Conservation (phyloP, 1,140 invertebrate species). For the Pogonomyrmex californicus region DNA sequence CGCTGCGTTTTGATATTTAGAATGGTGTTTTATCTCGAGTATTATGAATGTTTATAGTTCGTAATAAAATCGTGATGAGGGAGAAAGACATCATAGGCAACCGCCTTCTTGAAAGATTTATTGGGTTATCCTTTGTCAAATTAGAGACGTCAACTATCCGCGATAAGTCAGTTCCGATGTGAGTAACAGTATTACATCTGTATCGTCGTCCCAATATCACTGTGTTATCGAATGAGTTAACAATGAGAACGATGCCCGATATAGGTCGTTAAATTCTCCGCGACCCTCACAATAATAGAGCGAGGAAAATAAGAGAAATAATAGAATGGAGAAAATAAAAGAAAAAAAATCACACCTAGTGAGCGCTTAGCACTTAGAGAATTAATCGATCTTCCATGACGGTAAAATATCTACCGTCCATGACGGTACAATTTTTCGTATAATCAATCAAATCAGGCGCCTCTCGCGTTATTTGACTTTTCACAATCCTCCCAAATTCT, state of each 20-base stretch:
- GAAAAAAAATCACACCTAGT: not conserved
- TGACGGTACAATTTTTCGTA: not conserved
- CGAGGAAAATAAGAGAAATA: slow-evolving; percentile 8
- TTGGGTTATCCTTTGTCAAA: slow-evolving; percentile 24
- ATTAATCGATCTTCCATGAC: not conserved
- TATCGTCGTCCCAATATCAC: not conserved
- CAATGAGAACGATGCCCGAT: slow-evolving; percentile 13
- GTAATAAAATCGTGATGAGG: not conserved
- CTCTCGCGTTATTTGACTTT: not conserved
- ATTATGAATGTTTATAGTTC: not conserved
- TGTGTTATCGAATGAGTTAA: slow-evolving; percentile 16
- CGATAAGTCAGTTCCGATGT: not conserved
- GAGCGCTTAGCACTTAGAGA: not conserved
- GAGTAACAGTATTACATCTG: slow-evolving; percentile 29
- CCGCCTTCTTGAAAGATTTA: slow-evolving; percentile 28
- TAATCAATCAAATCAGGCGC: not conserved
- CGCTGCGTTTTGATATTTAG: not conserved
- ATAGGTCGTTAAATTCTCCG: slow-evolving; percentile 38
- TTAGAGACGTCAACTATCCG: slow-evolving; percentile 23
- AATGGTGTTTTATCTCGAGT: not conserved
- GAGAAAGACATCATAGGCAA: not conserved
- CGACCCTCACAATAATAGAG: not conserved
- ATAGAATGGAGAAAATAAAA: not conserved
- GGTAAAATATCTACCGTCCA: not conserved
- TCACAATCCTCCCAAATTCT: not conserved